A percentile compares a stretch with the other conserved stretches of the same genome.
phyloP scores from a whole-genome alignment of 2,797 vertebrate genomes.

The Chloroceryle inda region DNA sequence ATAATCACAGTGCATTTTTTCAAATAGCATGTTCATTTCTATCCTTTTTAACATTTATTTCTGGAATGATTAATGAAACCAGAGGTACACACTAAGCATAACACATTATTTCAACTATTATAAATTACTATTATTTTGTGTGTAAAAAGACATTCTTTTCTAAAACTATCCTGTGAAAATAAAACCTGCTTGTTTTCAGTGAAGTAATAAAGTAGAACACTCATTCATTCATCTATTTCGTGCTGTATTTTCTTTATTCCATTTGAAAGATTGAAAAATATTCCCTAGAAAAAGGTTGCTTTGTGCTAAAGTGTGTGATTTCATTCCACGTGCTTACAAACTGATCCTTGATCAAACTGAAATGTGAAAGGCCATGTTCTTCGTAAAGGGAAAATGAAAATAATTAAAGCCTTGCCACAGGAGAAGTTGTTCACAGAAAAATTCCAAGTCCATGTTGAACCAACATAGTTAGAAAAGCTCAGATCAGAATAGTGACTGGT shows the following conservation, averaged over 20 bases:
- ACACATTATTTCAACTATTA: neutral
- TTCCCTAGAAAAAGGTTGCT: neutral
- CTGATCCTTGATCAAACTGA: neutral
- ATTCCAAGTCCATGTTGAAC: neutral
- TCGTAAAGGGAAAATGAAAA: neutral
- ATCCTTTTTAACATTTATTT: neutral
- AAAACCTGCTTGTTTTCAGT: neutral
- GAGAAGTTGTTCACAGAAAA: neutral
- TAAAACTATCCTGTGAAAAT: too few relatives aligned
- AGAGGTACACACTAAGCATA: too few relatives aligned
- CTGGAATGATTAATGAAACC: neutral
- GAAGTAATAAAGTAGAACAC: neutral
- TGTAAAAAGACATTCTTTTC: neutral
- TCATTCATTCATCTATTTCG: neutral
- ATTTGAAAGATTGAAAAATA: neutral
- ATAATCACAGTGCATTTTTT: neutral
- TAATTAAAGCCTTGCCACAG: neutral
- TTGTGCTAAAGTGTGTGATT: neutral
- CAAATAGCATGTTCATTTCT: neutral
- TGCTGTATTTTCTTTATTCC: neutral
- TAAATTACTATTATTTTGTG: neutral
- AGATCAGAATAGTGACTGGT: neutral
- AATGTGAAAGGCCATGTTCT: neutral
- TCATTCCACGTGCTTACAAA: neutral
- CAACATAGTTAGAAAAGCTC: neutral